Percentiles rank a stretch among this genome's conserved stretches.
phyloP scores from a whole-genome alignment of 2,113 vertebrate genomes.

The Callithrix jacchus region DNA sequence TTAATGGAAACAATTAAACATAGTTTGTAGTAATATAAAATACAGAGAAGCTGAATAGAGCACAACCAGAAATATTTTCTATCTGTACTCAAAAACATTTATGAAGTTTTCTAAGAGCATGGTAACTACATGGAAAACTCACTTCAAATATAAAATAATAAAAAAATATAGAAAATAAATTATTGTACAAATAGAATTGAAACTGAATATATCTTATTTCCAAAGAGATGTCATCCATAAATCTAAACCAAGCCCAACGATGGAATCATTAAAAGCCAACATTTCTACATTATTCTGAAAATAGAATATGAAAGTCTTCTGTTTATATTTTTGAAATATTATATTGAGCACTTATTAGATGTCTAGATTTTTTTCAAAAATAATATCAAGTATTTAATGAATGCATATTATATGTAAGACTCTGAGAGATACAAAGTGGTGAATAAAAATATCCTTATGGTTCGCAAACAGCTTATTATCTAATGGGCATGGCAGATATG shows the following conservation, averaged over 20 bases:
- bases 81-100: conserved; percentile 10
- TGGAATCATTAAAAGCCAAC: background rate
- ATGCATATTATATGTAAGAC: background rate
- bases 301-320: conserved; percentile 9
- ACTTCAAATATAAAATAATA: background rate
- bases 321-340: background rate
- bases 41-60: background rate
- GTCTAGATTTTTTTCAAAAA: conserved; percentile 36
- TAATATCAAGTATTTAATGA: background rate
- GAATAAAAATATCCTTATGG: background rate
- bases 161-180: background rate
- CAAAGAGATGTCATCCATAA: background rate
- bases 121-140: background rate
- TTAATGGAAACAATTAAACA: conserved; percentile 58
- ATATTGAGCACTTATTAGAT: conserved; percentile 11
- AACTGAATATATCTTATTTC: conserved; percentile 2
- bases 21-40: background rate
- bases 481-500: background rate
- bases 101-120: background rate
- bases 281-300: conserved; percentile 9
- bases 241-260: background rate
- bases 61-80: background rate
- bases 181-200: conserved; percentile 8
- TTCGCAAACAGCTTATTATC: background rate
- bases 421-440: background rate